These are phyloP conservation scores for Platycheirus albimanus DNA, from an alignment of 2,888 invertebrate genomes.

Conservation along the genomic window DNA sequence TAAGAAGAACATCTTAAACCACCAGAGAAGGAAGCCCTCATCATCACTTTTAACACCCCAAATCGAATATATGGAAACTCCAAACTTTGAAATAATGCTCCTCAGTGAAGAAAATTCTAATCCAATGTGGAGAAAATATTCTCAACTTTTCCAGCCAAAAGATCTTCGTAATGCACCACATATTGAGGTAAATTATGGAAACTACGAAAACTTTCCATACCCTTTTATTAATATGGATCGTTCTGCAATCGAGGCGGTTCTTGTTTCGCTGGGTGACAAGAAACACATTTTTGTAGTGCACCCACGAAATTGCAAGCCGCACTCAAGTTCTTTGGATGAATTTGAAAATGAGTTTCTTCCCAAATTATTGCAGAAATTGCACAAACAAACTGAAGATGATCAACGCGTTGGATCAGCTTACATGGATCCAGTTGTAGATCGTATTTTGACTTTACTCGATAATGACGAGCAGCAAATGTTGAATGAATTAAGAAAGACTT, in stretches of 20 bases:
- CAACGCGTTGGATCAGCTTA: slow-evolving; percentile 15
- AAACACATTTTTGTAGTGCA: slow-evolving; percentile 65
- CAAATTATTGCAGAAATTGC: slow-evolving; percentile 69
- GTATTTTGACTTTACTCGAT: slow-evolving; percentile 57
- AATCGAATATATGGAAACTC: slow-evolving; percentile 59
- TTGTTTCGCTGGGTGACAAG: slow-evolving; percentile 56
- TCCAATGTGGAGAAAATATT: slow-evolving; percentile 61
- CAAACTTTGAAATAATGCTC: slow-evolving; percentile 61
- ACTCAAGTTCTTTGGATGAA: slow-evolving; percentile 58
- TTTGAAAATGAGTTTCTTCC: slow-evolving; percentile 71
- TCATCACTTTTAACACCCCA: slow-evolving; percentile 1
- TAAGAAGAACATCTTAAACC: slow-evolving; percentile 5
- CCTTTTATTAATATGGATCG: slow-evolving; percentile 62
- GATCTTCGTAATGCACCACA: slow-evolving; percentile 32
- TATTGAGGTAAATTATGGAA: slow-evolving; percentile 67
- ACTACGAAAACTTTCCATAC: background rate
- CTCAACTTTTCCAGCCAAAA: slow-evolving; percentile 52
- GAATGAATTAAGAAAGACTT: slow-evolving; percentile 37
- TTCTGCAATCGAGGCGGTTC: slow-evolving; percentile 62
- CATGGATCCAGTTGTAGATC: slow-evolving; percentile 58
- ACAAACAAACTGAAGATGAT: slow-evolving; percentile 19
- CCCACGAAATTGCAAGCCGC: slow-evolving; percentile 59
- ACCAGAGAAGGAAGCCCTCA: background rate
- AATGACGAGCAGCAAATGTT: slow-evolving; percentile 59
- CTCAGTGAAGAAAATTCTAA: slow-evolving; percentile 50